Conservation (phyloP, 2,113 vertebrate genomes). For the Otolemur garnettii region DNA sequence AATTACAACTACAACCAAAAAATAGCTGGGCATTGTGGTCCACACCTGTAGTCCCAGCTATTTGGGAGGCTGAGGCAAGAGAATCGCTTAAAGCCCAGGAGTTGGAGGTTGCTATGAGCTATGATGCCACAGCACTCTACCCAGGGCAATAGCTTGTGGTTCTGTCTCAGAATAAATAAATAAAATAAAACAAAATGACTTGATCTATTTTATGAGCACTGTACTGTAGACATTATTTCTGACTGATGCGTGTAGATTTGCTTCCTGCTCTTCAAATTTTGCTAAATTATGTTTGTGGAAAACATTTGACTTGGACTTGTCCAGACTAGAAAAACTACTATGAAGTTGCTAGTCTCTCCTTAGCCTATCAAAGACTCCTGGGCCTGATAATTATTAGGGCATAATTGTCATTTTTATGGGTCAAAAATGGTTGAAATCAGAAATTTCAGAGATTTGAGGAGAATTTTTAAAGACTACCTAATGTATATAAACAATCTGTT, state of each 20-base stretch:
- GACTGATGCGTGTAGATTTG: neutral
- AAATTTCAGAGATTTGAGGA: neutral
- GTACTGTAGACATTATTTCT: neutral
- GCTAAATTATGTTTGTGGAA: neutral
- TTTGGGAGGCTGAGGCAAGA: too few species aligned
- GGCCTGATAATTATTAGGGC: neutral
- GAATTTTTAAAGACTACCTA: constrained; percentile 28
- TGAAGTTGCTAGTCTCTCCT: neutral
- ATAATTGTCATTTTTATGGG: neutral
- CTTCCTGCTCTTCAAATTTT: neutral
- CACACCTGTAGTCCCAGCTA: too few species aligned
- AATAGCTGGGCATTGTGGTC: too few species aligned
- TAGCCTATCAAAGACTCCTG: neutral
- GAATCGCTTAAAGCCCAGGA: too few species aligned
- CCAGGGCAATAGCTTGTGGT: too few species aligned
- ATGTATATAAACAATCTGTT: neutral
- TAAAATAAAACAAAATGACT: neutral
- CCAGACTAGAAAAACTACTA: neutral
- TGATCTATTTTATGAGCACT: neutral
- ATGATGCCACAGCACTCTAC: too few species aligned
- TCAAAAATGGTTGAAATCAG: neutral
- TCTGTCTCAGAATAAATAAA: too few species aligned
- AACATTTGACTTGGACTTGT: neutral
- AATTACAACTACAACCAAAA: too few species aligned
- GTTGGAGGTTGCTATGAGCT: too few species aligned